Evolutionary conservation across 2,888 invertebrate genomes (phyloP).

Genomic region (Horisme vitalbata): DNA sequence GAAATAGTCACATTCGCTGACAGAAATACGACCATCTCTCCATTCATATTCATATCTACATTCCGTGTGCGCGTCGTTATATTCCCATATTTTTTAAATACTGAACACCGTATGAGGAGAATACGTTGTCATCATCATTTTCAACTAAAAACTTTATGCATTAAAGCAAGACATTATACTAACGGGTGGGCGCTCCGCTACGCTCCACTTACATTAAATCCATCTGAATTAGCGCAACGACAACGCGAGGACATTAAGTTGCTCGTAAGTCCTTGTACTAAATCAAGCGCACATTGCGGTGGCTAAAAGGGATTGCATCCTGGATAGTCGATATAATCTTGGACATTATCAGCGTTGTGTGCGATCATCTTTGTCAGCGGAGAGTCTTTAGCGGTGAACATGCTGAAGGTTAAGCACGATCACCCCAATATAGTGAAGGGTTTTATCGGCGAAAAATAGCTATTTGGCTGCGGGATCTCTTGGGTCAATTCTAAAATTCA

Average conservation of each 20-base stretch:
- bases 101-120: slow-evolving; percentile 10
- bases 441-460: too few relatives aligned
- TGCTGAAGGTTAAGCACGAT: too few relatives aligned
- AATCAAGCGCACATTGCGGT: slow-evolving; percentile 45
- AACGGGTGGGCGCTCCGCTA: slow-evolving; percentile 46
- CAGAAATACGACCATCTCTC: neutral
- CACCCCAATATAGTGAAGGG: too few relatives aligned
- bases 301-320: slow-evolving; percentile 33
- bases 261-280: slow-evolving; percentile 56
- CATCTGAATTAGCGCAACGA: slow-evolving; percentile 61
- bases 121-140: slow-evolving; percentile 24
- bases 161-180: slow-evolving; percentile 49
- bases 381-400: too few relatives aligned
- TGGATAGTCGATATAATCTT: slow-evolving; percentile 31
- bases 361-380: too few relatives aligned
- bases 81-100: slow-evolving; percentile 13
- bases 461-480: too few relatives aligned
- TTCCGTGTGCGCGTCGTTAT: neutral
- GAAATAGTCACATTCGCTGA: neutral
- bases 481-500: too few relatives aligned
- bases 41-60: slow-evolving; percentile 2
- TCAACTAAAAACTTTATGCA: slow-evolving; percentile 33
- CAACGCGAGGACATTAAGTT: slow-evolving; percentile 56
- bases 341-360: slow-evolving; percentile 15
- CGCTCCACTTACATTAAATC: slow-evolving; percentile 55